These are phyloP conservation scores for Perca flavescens DNA, from an alignment of 2,113 vertebrate genomes.

Conservation along the genomic window DNA sequence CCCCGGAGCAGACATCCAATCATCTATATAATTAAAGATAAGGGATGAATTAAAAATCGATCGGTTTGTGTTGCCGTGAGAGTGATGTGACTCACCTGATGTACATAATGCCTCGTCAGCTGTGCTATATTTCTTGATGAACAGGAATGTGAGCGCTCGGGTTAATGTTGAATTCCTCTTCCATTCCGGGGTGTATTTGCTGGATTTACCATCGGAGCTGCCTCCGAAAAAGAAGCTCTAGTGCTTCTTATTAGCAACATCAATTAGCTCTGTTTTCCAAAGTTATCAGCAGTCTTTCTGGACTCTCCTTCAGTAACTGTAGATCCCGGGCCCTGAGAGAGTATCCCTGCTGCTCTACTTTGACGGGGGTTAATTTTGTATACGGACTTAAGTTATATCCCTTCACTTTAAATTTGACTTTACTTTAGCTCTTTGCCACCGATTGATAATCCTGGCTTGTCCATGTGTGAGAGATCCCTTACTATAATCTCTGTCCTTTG, in stretches of 20 bases:
- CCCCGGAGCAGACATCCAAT: constrained; percentile 69
- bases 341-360: constrained; percentile 63
- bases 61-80: constrained; percentile 47
- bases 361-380: constrained; percentile 80
- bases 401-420: constrained; percentile 79
- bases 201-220: constrained; percentile 53
- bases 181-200: constrained; percentile 25
- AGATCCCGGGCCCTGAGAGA: constrained; percentile 63
- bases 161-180: constrained; percentile 15
- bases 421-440: constrained; percentile 71
- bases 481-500: constrained; percentile 84
- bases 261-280: constrained; percentile 71
- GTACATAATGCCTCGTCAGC: constrained; percentile 48
- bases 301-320: constrained; percentile 59
- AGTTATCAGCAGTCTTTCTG: constrained; percentile 69
- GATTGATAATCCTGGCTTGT: constrained; percentile 82
- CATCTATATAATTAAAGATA: constrained; percentile 75
- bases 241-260: constrained; percentile 50
- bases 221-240: constrained; percentile 15
- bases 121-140: constrained; percentile 36
- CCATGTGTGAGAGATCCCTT: constrained; percentile 78
- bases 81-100: constrained; percentile 53
- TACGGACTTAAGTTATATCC: constrained; percentile 78
- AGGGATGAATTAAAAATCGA: constrained; percentile 57
- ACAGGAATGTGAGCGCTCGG: constrained; percentile 9